A percentile compares a stretch with the other conserved stretches of the same genome.
Evolutionary conservation across 1,140 invertebrate genomes (phyloP).

Genomic region (Nylanderia fulva): DNA sequence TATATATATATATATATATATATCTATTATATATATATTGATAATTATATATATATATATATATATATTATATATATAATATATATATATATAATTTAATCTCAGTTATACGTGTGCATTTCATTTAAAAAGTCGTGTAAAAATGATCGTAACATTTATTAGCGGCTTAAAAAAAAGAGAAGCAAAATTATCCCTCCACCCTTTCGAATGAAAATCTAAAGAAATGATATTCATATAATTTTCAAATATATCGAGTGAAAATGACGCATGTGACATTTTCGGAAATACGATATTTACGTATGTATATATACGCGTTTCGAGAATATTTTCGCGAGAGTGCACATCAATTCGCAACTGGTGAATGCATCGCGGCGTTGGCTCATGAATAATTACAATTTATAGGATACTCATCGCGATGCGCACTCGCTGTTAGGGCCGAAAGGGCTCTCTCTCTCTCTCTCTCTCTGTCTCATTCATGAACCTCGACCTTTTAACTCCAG

Average conservation of each 20-base stretch:
- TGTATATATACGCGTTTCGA: neutral
- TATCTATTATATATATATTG: too few species aligned
- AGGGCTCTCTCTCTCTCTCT: neutral
- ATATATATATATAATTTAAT: too few species aligned
- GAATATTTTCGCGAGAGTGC: conserved; percentile 18
- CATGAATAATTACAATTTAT: conserved; percentile 54
- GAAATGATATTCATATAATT: neutral
- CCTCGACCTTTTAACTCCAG: conserved; percentile 60
- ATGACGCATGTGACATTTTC: neutral
- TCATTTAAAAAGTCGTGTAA: neutral
- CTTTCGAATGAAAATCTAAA: too few species aligned
- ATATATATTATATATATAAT: too few species aligned
- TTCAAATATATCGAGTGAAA: neutral
- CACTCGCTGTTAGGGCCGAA: conserved; percentile 13
- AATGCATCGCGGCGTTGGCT: conserved; percentile 25
- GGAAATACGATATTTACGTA: neutral
- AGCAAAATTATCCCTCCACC: neutral
- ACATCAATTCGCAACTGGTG: neutral
- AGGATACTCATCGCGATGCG: neutral
- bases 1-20: too few species aligned
- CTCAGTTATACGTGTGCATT: too few species aligned
- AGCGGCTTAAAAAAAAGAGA: neutral
- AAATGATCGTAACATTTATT: neutral
- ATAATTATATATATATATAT: too few species aligned
- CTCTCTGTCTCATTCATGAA: neutral